These are phyloP conservation scores for Whitmania pigra DNA, from an alignment of 1,140 invertebrate genomes.

Conservation along the genomic window DNA sequence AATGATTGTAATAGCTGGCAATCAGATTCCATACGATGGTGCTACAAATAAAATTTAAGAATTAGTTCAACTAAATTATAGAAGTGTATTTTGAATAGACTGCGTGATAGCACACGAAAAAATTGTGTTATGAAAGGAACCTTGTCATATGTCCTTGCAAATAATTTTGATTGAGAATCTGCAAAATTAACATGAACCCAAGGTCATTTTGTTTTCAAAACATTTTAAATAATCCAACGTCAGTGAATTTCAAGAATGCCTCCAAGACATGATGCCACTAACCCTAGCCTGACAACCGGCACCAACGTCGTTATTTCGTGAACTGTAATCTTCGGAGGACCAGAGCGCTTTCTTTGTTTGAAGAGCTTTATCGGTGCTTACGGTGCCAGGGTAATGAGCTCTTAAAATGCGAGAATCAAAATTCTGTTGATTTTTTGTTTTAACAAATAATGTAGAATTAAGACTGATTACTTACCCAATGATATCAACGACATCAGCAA, in stretches of 20 bases:
- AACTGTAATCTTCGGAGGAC: constrained; percentile 41
- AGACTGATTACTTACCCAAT: too few relatives aligned
- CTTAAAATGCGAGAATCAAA: too few relatives aligned
- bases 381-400: constrained; percentile 39
- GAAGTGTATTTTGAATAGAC: too few relatives aligned
- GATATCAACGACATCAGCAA: constrained; percentile 25
- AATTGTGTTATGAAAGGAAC: constrained; percentile 29
- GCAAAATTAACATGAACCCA: neutral
- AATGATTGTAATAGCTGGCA: constrained; percentile 35
- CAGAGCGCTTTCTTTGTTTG: constrained; percentile 36
- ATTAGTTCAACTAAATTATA: too few relatives aligned
- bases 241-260: too few relatives aligned
- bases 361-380: constrained; percentile 26
- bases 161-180: constrained; percentile 41
- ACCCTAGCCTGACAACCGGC: constrained; percentile 42
- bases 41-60: constrained; percentile 26
- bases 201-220: too few relatives aligned
- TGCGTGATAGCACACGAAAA: too few relatives aligned
- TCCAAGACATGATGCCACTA: too few relatives aligned
- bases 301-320: constrained; percentile 39
- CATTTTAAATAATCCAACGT: too few relatives aligned
- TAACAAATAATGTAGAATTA: too few relatives aligned
- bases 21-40: constrained; percentile 41
- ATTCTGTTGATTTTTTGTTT: too few relatives aligned
- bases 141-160: constrained; percentile 39